Evolutionary conservation across 2,797 vertebrate genomes (phyloP), one percentile per base, ranked within the genome.

Genomic region (Spondyliosoma cantharus): DNA sequence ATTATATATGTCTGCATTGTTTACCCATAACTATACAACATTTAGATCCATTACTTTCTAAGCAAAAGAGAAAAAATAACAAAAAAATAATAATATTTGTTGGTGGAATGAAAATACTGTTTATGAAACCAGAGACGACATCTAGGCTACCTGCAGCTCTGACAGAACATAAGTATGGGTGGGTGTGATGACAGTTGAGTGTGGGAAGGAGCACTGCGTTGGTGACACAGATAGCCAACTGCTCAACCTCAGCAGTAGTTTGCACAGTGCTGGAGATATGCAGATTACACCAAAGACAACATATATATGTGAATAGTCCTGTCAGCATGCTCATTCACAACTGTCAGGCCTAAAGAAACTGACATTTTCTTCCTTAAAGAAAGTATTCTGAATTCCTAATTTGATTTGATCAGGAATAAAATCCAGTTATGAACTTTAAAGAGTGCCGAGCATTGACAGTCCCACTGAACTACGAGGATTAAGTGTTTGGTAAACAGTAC

Each of bases 151-250:
- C 8, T 45, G 32, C 42, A 48, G 16, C n/a, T 58, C 65, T 78
- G 70, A 74, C 32, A 78, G n/a, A 71, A 59, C 64, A 42, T 53
- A 63, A 64, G 58, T 45, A 50, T 43, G 37, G 20, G 67, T 65
- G 76, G 50, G 71, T 75, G 62, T 45, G 37, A 32, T 56, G 71
- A 73, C 63, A 76, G 58, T 80, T 76, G 68, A 72, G 69, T 64
- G 42, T 48, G 76, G 68, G 72, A 50, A 59, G 54, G 53, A 45
- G 37, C 59, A 43, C 42, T 73, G 54, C 2, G 1, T 60, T 69
- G 49, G 42, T 76, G 64, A 76, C 72, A 69, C 52, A 72, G 68
- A 76, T 58, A 63, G 19, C 17, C 16, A 80, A 71, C 74, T 65
- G 48, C 20, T 56, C 54, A 66, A 52, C 56, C 29, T 50, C 22